Evolutionary conservation across 2,113 vertebrate species (phyloP).

Genomic region (Pseudois nayaur): DNA sequence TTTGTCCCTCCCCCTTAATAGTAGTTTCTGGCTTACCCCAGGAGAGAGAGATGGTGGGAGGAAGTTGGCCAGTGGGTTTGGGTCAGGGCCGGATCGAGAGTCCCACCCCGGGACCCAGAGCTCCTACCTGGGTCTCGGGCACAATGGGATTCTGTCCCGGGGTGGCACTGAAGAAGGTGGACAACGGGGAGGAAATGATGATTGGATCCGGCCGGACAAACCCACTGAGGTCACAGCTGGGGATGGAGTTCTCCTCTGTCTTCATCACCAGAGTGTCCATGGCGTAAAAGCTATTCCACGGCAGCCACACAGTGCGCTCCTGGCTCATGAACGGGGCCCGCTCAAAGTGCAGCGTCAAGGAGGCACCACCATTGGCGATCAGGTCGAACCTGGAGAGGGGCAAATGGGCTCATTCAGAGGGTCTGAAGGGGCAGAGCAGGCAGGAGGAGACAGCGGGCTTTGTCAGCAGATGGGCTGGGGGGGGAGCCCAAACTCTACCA

Average conservation of each 20-base stretch:
- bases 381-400: constrained; percentile 92
- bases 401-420: background rate
- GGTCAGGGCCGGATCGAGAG: background rate
- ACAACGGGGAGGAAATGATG: constrained; percentile 97
- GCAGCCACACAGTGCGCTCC: constrained; percentile 97
- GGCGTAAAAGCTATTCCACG: constrained; percentile 98
- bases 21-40: background rate
- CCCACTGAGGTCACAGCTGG: constrained; percentile 97
- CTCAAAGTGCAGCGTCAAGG: constrained; percentile 95
- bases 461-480: background rate
- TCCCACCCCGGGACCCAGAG: fast-evolving
- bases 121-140: constrained; percentile 96
- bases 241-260: constrained; percentile 99
- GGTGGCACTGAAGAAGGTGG: constrained; percentile 96
- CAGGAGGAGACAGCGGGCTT: background rate
- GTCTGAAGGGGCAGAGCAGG: background rate
- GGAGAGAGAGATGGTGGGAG: background rate
- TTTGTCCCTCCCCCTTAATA: background rate
- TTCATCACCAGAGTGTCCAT: constrained; percentile 99
- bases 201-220: constrained; percentile 96
- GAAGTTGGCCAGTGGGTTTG: background rate
- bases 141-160: constrained; percentile 94
- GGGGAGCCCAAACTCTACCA: background rate
- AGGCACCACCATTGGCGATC: constrained; percentile 95
- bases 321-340: constrained; percentile 97